Conservation (phyloP, 2,888 invertebrate genomes). For the Parnassius mnemosyne region DNA sequence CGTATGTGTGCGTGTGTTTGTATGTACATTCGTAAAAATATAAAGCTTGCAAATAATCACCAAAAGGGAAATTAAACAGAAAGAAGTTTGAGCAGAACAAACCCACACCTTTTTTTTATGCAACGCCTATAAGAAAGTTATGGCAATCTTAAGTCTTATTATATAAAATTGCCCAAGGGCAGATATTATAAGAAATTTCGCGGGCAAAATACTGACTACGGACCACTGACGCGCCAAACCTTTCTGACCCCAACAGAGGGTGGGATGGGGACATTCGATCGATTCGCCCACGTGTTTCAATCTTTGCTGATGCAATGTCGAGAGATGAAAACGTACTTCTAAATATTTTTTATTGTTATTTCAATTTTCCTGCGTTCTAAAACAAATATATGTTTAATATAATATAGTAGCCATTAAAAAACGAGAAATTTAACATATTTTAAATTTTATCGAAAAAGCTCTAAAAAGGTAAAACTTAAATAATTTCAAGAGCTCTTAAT, state of each 20-base stretch:
- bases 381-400: no score
- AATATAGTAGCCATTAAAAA: no score
- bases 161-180: not conserved
- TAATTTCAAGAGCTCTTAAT: no score
- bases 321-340: constrained; percentile 5
- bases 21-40: no score
- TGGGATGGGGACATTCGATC: constrained; percentile 33
- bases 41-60: constrained; percentile 1
- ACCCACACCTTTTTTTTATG: no score
- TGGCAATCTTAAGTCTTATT: not conserved
- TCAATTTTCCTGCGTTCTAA: not conserved
- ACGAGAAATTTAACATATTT: no score
- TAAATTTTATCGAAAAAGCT: no score
- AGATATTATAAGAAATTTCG: not conserved
- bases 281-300: constrained; percentile 33
- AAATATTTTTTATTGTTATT: constrained; percentile 11
- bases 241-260: constrained; percentile 14
- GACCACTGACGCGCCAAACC: constrained; percentile 4
- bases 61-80: no score
- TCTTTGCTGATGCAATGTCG: constrained; percentile 32
- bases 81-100: no score
- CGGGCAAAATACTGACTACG: not conserved
- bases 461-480: no score
- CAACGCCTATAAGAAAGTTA: no score
- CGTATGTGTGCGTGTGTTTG: no score